A percentile compares a stretch with the other conserved stretches of the same genome.
Evolutionary conservation across 2,797 vertebrate genomes (phyloP).

Genomic region (Hyperoplus lanceolatus): DNA sequence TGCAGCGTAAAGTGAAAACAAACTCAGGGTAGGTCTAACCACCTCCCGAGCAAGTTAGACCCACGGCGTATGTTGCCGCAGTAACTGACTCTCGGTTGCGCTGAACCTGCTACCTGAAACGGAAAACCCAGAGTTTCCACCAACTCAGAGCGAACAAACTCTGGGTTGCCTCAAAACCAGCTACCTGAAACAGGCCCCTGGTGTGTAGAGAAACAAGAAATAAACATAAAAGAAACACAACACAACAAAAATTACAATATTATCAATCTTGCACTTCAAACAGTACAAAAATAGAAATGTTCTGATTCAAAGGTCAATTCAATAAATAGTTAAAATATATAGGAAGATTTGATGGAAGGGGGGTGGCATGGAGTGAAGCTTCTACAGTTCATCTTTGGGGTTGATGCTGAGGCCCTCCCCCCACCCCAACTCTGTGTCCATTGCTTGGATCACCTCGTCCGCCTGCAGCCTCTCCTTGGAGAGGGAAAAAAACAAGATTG

Average conservation of each 20-base stretch:
- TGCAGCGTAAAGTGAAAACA: too few species aligned
- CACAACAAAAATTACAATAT: slow-evolving; percentile 56
- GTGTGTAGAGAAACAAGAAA: slow-evolving; percentile 44
- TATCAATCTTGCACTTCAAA: slow-evolving; percentile 86
- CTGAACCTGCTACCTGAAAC: too few species aligned
- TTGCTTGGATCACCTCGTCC: slow-evolving; percentile 91
- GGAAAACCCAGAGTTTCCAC: too few species aligned
- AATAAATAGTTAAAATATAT: slow-evolving; percentile 92
- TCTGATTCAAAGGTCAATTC: slow-evolving; percentile 90
- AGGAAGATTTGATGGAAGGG: slow-evolving; percentile 44
- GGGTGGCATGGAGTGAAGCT: slow-evolving; percentile 42
- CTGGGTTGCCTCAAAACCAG: too few species aligned
- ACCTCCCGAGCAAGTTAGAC: too few species aligned
- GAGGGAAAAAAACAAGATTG: background rate
- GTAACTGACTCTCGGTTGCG: too few species aligned
- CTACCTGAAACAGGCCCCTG: too few species aligned
- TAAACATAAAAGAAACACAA: slow-evolving; percentile 12
- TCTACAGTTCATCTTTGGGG: slow-evolving; percentile 94
- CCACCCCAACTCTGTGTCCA: slow-evolving; percentile 87
- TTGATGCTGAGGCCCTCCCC: slow-evolving; percentile 89
- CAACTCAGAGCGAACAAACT: too few species aligned
- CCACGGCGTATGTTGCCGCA: too few species aligned
- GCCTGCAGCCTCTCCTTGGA: slow-evolving; percentile 94
- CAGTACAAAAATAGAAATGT: slow-evolving; percentile 97
- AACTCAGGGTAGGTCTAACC: too few species aligned